phyloP scores from a whole-genome alignment of 1,140 invertebrate species.

The Platorchestia sp. region DNA sequence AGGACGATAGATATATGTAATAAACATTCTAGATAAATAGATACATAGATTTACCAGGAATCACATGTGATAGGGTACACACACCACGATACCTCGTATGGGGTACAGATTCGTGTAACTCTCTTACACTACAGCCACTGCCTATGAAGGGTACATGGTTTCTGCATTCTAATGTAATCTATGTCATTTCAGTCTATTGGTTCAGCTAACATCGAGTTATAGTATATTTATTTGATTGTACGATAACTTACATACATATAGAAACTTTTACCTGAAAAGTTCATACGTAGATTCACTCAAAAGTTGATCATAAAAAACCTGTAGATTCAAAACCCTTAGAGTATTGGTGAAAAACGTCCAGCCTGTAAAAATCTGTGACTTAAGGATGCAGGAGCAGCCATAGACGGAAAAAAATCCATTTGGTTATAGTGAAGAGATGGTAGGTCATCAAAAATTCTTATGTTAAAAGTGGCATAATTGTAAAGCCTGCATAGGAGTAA shows the following conservation, averaged over 20 bases:
- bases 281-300: slow-evolving; percentile 4
- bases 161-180: neutral
- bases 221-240: slow-evolving; percentile 32
- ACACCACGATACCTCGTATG: neutral
- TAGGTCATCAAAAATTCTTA: neutral
- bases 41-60: neutral
- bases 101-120: neutral
- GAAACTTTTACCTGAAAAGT: slow-evolving; percentile 36
- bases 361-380: neutral
- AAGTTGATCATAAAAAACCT: slow-evolving; percentile 9
- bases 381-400: neutral
- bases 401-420: neutral
- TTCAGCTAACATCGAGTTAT: neutral
- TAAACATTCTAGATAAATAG: slow-evolving; percentile 10
- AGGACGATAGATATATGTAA: neutral
- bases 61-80: neutral
- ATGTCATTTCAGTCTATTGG: neutral
- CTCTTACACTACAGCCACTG: neutral
- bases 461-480: neutral
- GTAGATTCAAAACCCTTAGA: slow-evolving; percentile 3
- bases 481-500: neutral
- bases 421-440: neutral
- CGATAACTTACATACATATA: slow-evolving; percentile 32
- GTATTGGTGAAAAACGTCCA: neutral
- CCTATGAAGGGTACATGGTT: neutral